Percentiles rank a stretch among this genome's conserved stretches.
Evolutionary conservation across 2,888 invertebrate species (phyloP).

Genomic region (Macropis europaea): DNA sequence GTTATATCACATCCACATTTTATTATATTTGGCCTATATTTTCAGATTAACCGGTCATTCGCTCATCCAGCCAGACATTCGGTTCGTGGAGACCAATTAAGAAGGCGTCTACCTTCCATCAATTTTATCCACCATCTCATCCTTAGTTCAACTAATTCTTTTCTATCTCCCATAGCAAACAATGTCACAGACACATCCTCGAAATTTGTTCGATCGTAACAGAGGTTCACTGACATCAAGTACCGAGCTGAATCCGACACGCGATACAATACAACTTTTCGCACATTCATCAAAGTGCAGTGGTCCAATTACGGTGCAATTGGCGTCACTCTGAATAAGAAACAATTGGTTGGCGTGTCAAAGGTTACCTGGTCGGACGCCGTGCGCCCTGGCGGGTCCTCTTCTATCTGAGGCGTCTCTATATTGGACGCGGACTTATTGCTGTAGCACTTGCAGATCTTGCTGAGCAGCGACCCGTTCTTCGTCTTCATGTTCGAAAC

Average conservation of each 20-base stretch:
- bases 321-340: not conserved
- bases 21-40: too few species aligned
- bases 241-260: too few species aligned
- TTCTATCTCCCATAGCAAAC: not conserved
- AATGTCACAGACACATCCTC: not conserved
- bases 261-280: too few species aligned
- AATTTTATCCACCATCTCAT: too few species aligned
- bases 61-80: too few species aligned
- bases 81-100: too few species aligned
- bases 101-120: too few species aligned
- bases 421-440: constrained; percentile 48
- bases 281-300: not conserved
- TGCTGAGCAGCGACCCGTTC: constrained; percentile 68
- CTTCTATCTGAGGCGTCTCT: constrained; percentile 26
- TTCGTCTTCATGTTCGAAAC: constrained; percentile 70
- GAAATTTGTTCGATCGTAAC: too few species aligned
- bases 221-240: too few species aligned
- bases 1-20: too few species aligned
- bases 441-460: constrained; percentile 71
- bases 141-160: too few species aligned
- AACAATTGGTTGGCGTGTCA: not conserved
- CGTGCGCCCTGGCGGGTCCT: constrained; percentile 27
- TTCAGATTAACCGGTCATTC: too few species aligned
- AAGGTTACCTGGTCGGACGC: constrained; percentile 60
- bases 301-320: not conserved